Conservation (phyloP, 1,140 invertebrate species). For the Nephotettix cincticeps region DNA sequence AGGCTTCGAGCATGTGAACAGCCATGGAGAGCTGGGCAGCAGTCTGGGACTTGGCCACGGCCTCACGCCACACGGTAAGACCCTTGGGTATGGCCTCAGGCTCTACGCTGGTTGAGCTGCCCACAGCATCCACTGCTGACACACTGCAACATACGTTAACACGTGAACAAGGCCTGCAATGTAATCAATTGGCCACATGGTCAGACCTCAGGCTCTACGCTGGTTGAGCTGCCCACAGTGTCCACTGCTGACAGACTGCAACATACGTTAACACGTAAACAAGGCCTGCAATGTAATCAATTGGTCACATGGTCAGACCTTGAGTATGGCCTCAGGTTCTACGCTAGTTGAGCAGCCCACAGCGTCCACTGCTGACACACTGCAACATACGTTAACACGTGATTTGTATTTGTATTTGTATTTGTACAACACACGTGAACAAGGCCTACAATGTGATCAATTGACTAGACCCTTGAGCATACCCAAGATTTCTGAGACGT, state of each 20-base stretch:
- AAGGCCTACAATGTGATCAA: too few relatives aligned
- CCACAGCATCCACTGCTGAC: slow-evolving; percentile 34
- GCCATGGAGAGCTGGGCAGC: slow-evolving; percentile 90
- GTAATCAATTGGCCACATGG: too few relatives aligned
- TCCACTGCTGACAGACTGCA: slow-evolving; percentile 37
- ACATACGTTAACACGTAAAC: too few relatives aligned
- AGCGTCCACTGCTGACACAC: slow-evolving; percentile 30
- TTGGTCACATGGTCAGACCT: slow-evolving; percentile 81
- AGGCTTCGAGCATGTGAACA: slow-evolving; percentile 84
- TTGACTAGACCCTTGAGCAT: slow-evolving; percentile 79
- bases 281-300: too few relatives aligned
- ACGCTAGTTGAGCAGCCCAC: slow-evolving; percentile 31
- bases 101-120: slow-evolving; percentile 15
- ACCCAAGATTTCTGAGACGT: slow-evolving; percentile 34
- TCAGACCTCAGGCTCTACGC: too few relatives aligned
- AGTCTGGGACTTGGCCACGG: slow-evolving; percentile 75
- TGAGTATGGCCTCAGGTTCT: slow-evolving; percentile 50
- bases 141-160: slow-evolving; percentile 39
- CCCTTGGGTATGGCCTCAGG: slow-evolving; percentile 58
- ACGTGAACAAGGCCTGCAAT: too few relatives aligned
- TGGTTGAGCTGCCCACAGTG: too few relatives aligned
- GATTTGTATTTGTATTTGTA: too few relatives aligned
- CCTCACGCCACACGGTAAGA: slow-evolving; percentile 85
- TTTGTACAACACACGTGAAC: too few relatives aligned
- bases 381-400: slow-evolving; percentile 40